A percentile compares a stretch with the other conserved stretches of the same genome.
Conservation (phyloP, 2,888 invertebrate species). For the Mactromeris polynyma region DNA sequence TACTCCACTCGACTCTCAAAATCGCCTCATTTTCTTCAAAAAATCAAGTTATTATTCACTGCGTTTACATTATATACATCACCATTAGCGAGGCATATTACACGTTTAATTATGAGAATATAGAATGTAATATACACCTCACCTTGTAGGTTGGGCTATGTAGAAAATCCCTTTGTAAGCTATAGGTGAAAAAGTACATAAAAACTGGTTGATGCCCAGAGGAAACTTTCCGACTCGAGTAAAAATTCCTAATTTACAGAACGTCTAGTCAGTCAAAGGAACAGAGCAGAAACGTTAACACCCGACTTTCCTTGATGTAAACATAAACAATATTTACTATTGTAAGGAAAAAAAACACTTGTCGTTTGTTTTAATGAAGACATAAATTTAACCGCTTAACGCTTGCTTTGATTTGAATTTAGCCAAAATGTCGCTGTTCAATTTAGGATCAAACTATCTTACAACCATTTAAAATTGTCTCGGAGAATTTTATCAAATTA, state of each 20-base stretch:
- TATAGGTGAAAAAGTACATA: conserved; percentile 38
- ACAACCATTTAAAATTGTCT: conserved; percentile 30
- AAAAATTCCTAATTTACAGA: conserved; percentile 31
- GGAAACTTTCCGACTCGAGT: conserved; percentile 19
- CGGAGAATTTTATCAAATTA: conserved; percentile 24
- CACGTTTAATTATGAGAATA: conserved; percentile 43
- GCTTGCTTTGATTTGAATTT: neutral
- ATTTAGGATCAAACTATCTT: conserved; percentile 32
- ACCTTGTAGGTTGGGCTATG: conserved; percentile 33
- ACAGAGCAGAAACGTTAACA: neutral
- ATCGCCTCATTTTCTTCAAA: conserved; percentile 35
- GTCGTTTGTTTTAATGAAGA: neutral
- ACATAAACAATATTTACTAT: neutral
- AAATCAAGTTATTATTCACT: conserved; percentile 22
- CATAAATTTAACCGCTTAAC: neutral
- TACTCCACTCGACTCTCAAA: conserved; percentile 21
- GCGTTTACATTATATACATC: neutral
- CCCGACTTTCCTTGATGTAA: neutral
- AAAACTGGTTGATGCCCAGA: neutral
- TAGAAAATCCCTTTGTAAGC: conserved; percentile 51
- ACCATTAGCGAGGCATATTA: neutral
- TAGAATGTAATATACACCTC: conserved; percentile 23
- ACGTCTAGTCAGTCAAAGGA: neutral
- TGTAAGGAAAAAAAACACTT: neutral
- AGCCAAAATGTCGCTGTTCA: neutral